Evolutionary conservation across 1,140 invertebrate species (phyloP).

Genomic region (Eurosta solidaginis): DNA sequence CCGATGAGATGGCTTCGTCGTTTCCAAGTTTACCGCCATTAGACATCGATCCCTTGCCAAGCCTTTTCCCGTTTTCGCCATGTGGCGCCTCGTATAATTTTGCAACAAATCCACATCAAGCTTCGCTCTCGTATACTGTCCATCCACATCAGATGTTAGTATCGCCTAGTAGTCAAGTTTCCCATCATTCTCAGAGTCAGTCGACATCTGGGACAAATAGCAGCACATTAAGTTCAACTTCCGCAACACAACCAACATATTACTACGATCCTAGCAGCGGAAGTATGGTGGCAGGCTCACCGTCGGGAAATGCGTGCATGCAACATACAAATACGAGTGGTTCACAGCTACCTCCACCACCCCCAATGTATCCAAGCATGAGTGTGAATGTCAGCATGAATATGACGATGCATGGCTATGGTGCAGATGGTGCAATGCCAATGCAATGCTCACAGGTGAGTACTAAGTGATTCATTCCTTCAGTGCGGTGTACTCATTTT

Average conservation of each 20-base stretch:
- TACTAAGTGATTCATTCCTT: not conserved
- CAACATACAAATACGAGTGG: constrained; percentile 62
- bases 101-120: constrained; percentile 60
- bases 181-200: constrained; percentile 50
- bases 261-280: constrained; percentile 46
- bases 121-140: constrained; percentile 63
- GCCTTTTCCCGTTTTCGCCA: constrained; percentile 75
- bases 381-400: constrained; percentile 97
- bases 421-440: constrained; percentile 64
- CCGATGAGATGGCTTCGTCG: constrained; percentile 76
- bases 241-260: constrained; percentile 24
- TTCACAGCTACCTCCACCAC: constrained; percentile 40
- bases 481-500: not conserved
- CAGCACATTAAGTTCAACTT: not conserved
- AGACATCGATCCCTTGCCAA: constrained; percentile 76
- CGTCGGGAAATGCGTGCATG: not conserved
- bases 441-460: constrained; percentile 69
- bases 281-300: not conserved
- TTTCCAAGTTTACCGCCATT: constrained; percentile 74
- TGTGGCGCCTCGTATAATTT: constrained; percentile 70
- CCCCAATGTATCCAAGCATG: constrained; percentile 82
- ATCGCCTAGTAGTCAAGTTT: constrained; percentile 51
- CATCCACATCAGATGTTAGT: constrained; percentile 62
- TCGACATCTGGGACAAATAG: constrained; percentile 34
- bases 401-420: constrained; percentile 92